These are phyloP conservation scores for Dasyprocta punctata DNA, from an alignment of 2,113 vertebrate species.

Conservation along the genomic window DNA sequence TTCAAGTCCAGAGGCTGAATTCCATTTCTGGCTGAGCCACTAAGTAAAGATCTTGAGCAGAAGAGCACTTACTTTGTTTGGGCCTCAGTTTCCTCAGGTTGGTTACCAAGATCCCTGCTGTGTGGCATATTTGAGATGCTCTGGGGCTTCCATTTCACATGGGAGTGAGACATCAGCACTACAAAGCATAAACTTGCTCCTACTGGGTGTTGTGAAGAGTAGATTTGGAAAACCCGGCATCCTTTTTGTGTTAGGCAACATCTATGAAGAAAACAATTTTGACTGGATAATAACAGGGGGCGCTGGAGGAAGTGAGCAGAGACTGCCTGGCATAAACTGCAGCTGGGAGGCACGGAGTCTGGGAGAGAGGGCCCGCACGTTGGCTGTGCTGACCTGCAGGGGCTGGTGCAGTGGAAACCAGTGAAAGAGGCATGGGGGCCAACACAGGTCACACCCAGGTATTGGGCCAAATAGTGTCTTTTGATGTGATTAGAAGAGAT, in stretches of 20 bases:
- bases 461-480: not conserved
- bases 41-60: not conserved
- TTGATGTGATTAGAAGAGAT: not conserved
- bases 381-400: accelerated
- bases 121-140: not conserved
- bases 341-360: not conserved
- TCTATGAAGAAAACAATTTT: not conserved
- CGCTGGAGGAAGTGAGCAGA: not conserved
- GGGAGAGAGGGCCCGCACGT: accelerated
- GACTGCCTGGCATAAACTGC: not conserved
- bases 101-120: not conserved
- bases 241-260: not conserved
- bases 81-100: not conserved
- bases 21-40: not conserved
- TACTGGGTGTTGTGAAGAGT: not conserved
- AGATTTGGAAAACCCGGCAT: not conserved
- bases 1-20: not conserved
- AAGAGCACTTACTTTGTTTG: not conserved
- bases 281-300: not conserved
- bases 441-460: not conserved
- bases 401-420: too few species aligned
- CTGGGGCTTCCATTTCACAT: not conserved
- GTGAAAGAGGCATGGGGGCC: accelerated
- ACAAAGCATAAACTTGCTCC: not conserved
- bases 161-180: not conserved